Base-by-base conservation (phyloP, 2,888 invertebrate genomes). In the Drosophila prolongata region DNA sequence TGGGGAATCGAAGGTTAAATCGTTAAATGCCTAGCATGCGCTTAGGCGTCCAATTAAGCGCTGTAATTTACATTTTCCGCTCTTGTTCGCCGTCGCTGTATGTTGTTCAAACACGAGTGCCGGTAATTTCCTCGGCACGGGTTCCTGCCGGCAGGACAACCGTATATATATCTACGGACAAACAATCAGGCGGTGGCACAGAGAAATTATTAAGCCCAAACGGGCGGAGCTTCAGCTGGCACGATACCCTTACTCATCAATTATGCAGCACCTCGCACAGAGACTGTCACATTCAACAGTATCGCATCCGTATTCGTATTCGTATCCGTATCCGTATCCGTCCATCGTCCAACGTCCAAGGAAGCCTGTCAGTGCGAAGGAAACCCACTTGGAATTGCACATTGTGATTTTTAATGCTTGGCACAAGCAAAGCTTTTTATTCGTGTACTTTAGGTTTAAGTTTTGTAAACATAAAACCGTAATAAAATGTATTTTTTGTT, bases 31-130 rank as follows among this genome's bases (percentile, higher is more conserved):
- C 81, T 78, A 44, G 71, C 53, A 58, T 14, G 57, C 50, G 67
- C 64, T 70, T 43, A 54, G 67, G 58, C 66, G 85, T 81, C 85
- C 85, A 89, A 89, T 82, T 78, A 82, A 64, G 80, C 66, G 56
- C 43, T 57, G 71, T 66, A 80, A 78, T 76, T 80, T 71, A 65
- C 56, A 68, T 57, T 56, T 49, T 46, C 64, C 55, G 38, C 30
- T 52, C 14, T 19, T 38, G 61, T 37, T 16, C 50, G 19, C 34
- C 30, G 27, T 43, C 66, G 43, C 73, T 86, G 87, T 82, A 79
- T 64, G 61, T 69, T 54, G 38, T 46, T 38, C 43, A 43, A 72
- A 46, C 46, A 59, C 35, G 30, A 34, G 8, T 24, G n/a, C 27
- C 42, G 35, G 67, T 66, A 52, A 44, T 52, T 52, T 67, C 13